Conservation (phyloP, 1,140 invertebrate genomes). For the Nephotettix cincticeps region DNA sequence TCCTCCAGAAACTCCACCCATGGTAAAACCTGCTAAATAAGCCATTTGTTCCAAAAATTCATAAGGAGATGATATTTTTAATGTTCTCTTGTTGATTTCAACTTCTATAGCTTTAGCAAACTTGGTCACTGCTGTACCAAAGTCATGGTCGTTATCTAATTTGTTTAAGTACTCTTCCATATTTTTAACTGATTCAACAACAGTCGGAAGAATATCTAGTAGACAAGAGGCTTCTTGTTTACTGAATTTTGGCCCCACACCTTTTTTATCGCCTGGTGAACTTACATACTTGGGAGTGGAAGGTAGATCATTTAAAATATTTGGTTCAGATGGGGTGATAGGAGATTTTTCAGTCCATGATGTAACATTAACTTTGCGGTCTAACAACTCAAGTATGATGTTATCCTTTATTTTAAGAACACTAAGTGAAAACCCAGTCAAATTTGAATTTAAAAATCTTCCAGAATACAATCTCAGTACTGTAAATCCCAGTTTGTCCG, state of each 20-base stretch:
- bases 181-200: background rate
- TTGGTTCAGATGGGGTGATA: background rate
- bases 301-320: background rate
- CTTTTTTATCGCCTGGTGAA: background rate
- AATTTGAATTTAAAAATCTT: background rate
- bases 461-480: background rate
- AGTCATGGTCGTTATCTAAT: background rate
- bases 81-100: background rate
- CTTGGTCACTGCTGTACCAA: background rate
- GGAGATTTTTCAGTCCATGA: background rate
- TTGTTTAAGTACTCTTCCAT: background rate
- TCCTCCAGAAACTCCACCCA: constrained; percentile 3
- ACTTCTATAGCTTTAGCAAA: background rate
- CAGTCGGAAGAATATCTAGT: background rate
- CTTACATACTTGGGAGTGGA: background rate
- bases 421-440: constrained; percentile 6
- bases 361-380: background rate
- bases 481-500: background rate
- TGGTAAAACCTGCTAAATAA: background rate
- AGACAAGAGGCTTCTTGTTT: background rate
- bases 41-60: background rate
- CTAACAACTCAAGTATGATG: background rate
- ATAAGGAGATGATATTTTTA: background rate
- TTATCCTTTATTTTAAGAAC: constrained; percentile 7
- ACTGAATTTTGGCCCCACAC: constrained; percentile 7